Conservation (phyloP, 2,797 vertebrate genomes). For the Gambusia yucatana region DNA sequence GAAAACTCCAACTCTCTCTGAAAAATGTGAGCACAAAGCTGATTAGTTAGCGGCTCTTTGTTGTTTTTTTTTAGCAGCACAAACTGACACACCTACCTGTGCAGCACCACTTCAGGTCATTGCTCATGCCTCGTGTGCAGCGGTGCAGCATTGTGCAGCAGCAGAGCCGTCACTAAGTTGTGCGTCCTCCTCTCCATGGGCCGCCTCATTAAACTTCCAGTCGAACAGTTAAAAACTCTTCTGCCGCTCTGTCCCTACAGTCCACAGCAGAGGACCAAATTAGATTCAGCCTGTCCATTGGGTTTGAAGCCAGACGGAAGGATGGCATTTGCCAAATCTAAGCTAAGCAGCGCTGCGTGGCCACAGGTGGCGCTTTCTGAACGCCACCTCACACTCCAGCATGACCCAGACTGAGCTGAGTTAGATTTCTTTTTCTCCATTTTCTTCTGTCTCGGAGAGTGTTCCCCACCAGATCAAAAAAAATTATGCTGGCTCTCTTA, state of each 20-base stretch:
- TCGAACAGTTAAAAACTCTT: slow-evolving; percentile 58
- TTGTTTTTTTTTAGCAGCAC: not conserved
- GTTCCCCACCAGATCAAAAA: slow-evolving; percentile 88
- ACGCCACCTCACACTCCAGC: slow-evolving; percentile 7
- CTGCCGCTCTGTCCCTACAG: slow-evolving; percentile 40
- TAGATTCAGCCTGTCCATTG: slow-evolving; percentile 53
- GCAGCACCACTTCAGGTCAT: slow-evolving; percentile 48
- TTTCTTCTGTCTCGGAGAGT: slow-evolving; percentile 74
- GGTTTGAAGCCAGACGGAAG: slow-evolving; percentile 66
- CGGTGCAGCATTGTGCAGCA: slow-evolving; percentile 36
- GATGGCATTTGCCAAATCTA: slow-evolving; percentile 48
- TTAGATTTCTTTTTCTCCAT: slow-evolving; percentile 1
- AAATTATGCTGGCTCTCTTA: slow-evolving; percentile 64
- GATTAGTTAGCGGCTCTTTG: not conserved
- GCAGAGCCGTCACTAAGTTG: slow-evolving; percentile 36
- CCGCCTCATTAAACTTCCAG: slow-evolving; percentile 70
- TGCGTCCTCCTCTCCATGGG: slow-evolving; percentile 43
- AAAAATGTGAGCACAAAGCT: slow-evolving; percentile 1
- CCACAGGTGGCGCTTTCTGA: slow-evolving; percentile 55
- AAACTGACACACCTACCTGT: slow-evolving; percentile 23
- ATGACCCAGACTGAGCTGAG: slow-evolving; percentile 16
- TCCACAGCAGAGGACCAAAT: slow-evolving; percentile 47
- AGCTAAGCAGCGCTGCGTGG: slow-evolving; percentile 22
- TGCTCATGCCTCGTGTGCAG: slow-evolving; percentile 45
- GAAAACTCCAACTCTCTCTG: not conserved